A percentile compares a stretch with the other conserved stretches of the same genome.
Evolutionary conservation across 1,140 invertebrate species (phyloP).

Genomic region (Triops longicaudatus): DNA sequence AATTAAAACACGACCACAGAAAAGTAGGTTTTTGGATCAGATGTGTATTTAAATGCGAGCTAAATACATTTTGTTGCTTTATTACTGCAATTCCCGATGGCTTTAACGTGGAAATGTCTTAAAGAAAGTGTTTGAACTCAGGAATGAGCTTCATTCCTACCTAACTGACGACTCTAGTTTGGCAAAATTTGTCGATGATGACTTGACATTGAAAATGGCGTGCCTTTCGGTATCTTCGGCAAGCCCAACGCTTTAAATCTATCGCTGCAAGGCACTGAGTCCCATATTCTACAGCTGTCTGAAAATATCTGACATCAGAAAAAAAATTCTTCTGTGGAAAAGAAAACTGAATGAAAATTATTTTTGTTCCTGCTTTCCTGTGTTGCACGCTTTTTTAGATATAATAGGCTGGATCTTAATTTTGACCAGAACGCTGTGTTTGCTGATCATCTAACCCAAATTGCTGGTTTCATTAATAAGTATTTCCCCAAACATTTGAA

Average conservation of each 20-base stretch:
- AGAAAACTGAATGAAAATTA: not conserved
- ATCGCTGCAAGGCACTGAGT: not conserved
- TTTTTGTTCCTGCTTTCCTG: not conserved
- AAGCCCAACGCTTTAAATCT: not conserved
- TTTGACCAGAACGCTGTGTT: not conserved
- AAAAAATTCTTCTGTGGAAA: slow-evolving; percentile 26
- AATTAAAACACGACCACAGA: not conserved
- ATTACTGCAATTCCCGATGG: not conserved
- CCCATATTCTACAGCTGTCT: not conserved
- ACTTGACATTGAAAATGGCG: not conserved
- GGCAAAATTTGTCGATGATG: not conserved
- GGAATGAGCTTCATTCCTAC: not conserved
- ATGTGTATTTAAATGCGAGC: not conserved
- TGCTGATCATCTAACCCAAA: not conserved
- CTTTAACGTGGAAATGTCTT: not conserved
- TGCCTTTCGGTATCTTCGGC: not conserved
- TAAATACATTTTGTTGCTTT: not conserved
- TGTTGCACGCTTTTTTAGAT: not conserved
- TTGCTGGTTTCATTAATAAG: not conserved
- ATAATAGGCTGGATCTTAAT: not conserved
- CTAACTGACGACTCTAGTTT: not conserved
- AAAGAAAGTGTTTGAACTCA: not conserved
- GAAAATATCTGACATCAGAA: slow-evolving; percentile 35
- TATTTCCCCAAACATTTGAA: not conserved
- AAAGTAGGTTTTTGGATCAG: not conserved